phyloP scores from a whole-genome alignment of 2,888 invertebrate genomes.

The Hipparchia sbordonii region DNA sequence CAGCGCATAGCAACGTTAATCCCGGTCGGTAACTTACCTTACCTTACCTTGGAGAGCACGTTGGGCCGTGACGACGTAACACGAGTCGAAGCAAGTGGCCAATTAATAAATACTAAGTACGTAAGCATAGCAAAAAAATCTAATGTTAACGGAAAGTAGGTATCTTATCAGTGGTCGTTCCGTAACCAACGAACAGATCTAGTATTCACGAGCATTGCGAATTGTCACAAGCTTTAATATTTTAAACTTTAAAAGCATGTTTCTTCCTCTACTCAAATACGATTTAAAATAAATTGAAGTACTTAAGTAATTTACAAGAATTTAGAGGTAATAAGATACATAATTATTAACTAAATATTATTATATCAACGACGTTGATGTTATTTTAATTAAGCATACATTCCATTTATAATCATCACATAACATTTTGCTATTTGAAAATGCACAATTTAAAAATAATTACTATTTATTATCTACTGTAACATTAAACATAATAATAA shows the following conservation, averaged over 20 bases:
- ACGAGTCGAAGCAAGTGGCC: too few relatives aligned
- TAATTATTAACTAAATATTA: not conserved
- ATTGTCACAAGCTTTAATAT: slow-evolving; percentile 2
- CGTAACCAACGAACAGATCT: not conserved
- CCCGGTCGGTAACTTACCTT: too few relatives aligned
- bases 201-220: slow-evolving; percentile 1
- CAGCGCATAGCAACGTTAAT: not conserved
- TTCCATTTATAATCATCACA: not conserved
- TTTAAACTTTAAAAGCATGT: not conserved
- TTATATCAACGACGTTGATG: not conserved
- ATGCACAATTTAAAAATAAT: too few relatives aligned
- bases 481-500: not conserved
- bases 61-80: too few relatives aligned
- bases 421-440: too few relatives aligned
- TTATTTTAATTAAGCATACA: not conserved
- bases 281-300: not conserved
- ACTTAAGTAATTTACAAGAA: not conserved
- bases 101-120: too few relatives aligned
- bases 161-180: not conserved
- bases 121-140: not conserved
- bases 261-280: not conserved
- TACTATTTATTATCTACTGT: not conserved
- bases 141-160: not conserved
- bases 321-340: not conserved
- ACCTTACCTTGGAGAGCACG: too few relatives aligned